phyloP scores from a whole-genome alignment of 2,888 invertebrate species.

The Gastrophysa polygoni region DNA sequence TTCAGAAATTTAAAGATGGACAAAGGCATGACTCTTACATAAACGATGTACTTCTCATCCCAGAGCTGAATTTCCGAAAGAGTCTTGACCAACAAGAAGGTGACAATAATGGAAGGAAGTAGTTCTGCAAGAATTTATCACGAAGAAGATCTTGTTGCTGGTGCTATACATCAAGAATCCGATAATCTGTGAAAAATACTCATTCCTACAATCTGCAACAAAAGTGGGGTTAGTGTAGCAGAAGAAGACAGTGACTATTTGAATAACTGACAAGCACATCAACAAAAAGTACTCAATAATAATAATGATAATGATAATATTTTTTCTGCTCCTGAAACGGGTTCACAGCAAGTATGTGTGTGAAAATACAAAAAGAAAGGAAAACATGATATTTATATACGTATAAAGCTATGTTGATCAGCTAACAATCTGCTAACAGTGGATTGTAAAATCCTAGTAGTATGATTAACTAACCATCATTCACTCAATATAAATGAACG shows the following conservation, averaged over 20 bases:
- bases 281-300: not conserved
- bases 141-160: not conserved
- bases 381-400: too few species aligned
- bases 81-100: not conserved
- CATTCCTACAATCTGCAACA: not conserved
- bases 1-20: slow-evolving; percentile 5
- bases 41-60: not conserved
- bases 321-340: too few species aligned
- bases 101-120: not conserved
- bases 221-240: not conserved
- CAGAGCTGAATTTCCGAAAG: not conserved
- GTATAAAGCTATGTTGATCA: too few species aligned
- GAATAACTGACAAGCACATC: not conserved
- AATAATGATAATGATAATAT: too few species aligned
- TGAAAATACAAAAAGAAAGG: too few species aligned
- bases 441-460: too few species aligned
- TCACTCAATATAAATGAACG: too few species aligned
- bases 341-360: too few species aligned
- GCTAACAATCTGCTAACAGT: too few species aligned
- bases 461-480: too few species aligned
- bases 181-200: not conserved
- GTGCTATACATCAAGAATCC: not conserved
- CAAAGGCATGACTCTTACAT: not conserved
- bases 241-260: not conserved
- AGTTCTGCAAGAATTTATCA: not conserved